These are phyloP conservation scores for Cherax destructor DNA, from an alignment of 1,140 invertebrate genomes.

Conservation along the genomic window DNA sequence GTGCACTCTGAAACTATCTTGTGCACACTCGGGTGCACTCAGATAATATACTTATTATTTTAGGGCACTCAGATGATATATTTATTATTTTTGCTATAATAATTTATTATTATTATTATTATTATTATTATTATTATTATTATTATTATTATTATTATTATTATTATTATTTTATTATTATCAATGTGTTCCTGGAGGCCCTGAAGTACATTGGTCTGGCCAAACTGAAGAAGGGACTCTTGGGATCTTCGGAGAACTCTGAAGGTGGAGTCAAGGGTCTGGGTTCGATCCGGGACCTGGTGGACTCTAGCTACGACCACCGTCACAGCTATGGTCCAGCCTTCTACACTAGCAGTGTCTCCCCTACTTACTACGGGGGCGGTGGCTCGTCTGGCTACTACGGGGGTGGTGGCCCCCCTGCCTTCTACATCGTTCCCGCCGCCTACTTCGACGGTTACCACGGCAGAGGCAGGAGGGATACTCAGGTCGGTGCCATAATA, in stretches of 20 bases:
- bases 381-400: not conserved
- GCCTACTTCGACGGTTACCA: not conserved
- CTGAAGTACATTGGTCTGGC: constrained; percentile 14
- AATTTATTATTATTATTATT: too few species aligned
- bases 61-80: too few species aligned
- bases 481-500: not conserved
- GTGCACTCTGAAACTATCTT: too few species aligned
- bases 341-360: not conserved
- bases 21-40: too few species aligned
- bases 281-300: not conserved
- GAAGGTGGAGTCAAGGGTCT: not conserved
- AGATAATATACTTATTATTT: too few species aligned
- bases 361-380: not conserved
- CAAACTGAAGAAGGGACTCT: not conserved
- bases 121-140: too few species aligned
- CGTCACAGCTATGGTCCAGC: not conserved
- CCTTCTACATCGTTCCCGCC: constrained; percentile 23
- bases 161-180: too few species aligned
- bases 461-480: not conserved
- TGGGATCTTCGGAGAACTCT: not conserved
- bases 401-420: not conserved
- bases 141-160: too few species aligned
- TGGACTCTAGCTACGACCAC: not conserved
- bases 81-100: too few species aligned
- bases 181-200: not conserved